A percentile compares a stretch with the other conserved stretches of the same genome.
Evolutionary conservation across 2,888 invertebrate species (phyloP).

Genomic region (Habrosyne pyritoides): DNA sequence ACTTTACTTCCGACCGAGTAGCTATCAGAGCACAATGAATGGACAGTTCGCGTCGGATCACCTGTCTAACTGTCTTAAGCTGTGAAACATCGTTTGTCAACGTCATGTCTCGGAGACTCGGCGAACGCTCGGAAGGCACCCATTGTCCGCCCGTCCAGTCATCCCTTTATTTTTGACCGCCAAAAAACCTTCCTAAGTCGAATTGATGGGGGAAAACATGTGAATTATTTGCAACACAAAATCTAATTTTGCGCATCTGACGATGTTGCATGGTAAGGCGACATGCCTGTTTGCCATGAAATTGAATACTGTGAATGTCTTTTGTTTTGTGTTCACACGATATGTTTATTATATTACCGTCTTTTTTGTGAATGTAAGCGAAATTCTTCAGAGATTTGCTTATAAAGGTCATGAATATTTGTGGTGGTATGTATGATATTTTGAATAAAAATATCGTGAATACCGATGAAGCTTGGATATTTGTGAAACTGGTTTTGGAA

Average conservation of each 20-base stretch:
- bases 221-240: not conserved
- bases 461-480: too few relatives aligned
- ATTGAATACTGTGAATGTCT: conserved; percentile 29
- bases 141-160: conserved; percentile 58
- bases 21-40: conserved; percentile 58
- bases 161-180: conserved; percentile 55
- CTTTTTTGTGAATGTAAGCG: not conserved
- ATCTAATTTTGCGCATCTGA: not conserved
- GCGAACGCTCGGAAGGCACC: conserved; percentile 55
- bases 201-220: not conserved
- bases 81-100: conserved; percentile 66
- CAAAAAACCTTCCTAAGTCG: conserved; percentile 23
- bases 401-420: not conserved
- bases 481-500: too few relatives aligned
- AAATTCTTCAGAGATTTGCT: not conserved
- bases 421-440: too few relatives aligned
- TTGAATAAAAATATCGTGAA: too few relatives aligned
- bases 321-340: conserved; percentile 33
- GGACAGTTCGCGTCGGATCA: conserved; percentile 66
- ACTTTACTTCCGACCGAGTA: conserved; percentile 40
- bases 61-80: conserved; percentile 70
- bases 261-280: not conserved
- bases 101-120: conserved; percentile 51
- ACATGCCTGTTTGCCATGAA: conserved; percentile 12
- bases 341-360: conserved; percentile 7